A percentile compares a stretch with the other conserved stretches of the same genome.
These are phyloP conservation scores for Drosophila grimshawi DNA, from an alignment of 1,140 invertebrate species.

Conservation along the genomic window DNA sequence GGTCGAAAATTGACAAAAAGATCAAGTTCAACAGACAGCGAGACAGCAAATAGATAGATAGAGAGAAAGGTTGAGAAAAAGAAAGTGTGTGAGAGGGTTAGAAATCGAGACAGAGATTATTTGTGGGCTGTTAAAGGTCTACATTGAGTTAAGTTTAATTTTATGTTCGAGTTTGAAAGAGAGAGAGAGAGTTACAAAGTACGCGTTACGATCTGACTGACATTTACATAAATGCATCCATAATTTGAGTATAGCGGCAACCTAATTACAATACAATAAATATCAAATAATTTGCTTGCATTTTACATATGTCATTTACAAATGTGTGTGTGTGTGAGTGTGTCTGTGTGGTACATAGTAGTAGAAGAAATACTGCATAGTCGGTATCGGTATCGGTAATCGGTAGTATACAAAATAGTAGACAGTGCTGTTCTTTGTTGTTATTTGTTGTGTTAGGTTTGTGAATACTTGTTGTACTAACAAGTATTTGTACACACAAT, in stretches of 20 bases:
- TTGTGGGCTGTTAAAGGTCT: conserved; percentile 52
- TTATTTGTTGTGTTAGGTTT: conserved; percentile 50
- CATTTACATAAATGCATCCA: conserved; percentile 78
- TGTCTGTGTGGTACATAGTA: conserved; percentile 51
- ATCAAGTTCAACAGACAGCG: conserved; percentile 43
- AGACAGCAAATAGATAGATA: conserved; percentile 29
- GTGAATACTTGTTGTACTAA: conserved; percentile 50
- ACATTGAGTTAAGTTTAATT: conserved; percentile 65
- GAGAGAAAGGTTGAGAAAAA: not conserved
- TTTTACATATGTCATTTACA: conserved; percentile 81
- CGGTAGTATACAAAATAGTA: conserved; percentile 82
- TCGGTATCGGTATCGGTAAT: conserved; percentile 71
- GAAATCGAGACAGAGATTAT: conserved; percentile 17
- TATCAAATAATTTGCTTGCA: conserved; percentile 77
- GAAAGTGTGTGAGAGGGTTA: not conserved
- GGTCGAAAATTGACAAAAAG: conserved; percentile 27
- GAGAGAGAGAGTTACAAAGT: conserved; percentile 59
- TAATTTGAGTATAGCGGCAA: conserved; percentile 82
- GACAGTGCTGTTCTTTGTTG: conserved; percentile 66
- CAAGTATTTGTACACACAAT: conserved; percentile 39
- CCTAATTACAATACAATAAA: conserved; percentile 81
- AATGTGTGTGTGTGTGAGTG: conserved; percentile 60
- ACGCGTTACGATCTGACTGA: conserved; percentile 58
- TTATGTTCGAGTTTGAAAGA: conserved; percentile 48
- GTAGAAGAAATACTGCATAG: conserved; percentile 66